Base-by-base conservation (phyloP, 2,797 vertebrate species). In the Ciconia nigra region DNA sequence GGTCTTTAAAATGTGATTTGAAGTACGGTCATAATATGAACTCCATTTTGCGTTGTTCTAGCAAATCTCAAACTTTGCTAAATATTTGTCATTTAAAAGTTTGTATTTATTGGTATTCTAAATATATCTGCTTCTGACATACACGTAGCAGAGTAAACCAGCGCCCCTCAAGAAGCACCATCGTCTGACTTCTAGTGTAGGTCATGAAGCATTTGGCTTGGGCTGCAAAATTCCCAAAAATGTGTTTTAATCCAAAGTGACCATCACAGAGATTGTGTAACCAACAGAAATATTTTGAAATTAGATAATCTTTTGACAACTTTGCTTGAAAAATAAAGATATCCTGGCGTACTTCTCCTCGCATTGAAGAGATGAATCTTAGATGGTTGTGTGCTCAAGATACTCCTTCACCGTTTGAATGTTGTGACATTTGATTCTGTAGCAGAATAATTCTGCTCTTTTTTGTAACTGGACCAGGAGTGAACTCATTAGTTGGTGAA, bases 81-180 rank as follows among this genome's bases (percentile, higher is more conserved):
- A 63, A 31, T 74, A 37, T 41, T 51, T 79, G 20, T 59, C n/a
- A 52, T 79, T 82, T 76, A 1, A 35, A 70, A 42, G 7, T 87
- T 79, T 41, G 28, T 14, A 7, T 78, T 58, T 81, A 10, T 26
- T 78, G 65, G 5, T 49, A 35, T 28, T 83, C 37, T 83, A 12
- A 82, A n/a, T 52, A 7, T 18, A 11, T 63, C 15, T 71, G 15
- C 44, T 66, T 76, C 73, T 84, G 70, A 24, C 51, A 15, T 17
- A 8, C 1, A 1, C 2, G 9, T 44, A 21, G 52, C 25, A 15
- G 39, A 87, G 18, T n/a, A 46, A 78, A 46, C 6, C 47, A 35
- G 0, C 3, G 3, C n/a, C 28, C 17, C 19, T 67, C 0, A 13
- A 31, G 42, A 63, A 57, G 28, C 42, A 37, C 22, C 11, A 0